phyloP scores from a whole-genome alignment of 2,797 vertebrate genomes.

The Myiothlypis coronata region DNA sequence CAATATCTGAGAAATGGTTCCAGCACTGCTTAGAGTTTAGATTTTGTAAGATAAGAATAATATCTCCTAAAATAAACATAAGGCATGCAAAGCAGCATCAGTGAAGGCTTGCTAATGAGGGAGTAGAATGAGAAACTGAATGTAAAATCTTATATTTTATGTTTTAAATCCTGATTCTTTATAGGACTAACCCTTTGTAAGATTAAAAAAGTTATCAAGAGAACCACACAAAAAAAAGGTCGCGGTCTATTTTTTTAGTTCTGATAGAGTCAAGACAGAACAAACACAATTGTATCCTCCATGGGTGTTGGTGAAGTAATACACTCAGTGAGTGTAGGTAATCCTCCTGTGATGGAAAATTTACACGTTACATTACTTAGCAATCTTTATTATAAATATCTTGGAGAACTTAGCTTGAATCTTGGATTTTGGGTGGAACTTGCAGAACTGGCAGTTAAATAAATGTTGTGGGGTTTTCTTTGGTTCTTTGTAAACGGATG shows the following conservation, averaged over 20 bases:
- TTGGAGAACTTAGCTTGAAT: not conserved
- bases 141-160: not conserved
- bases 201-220: not conserved
- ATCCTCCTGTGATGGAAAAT: not conserved
- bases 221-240: not conserved
- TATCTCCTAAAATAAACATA: conserved; percentile 24
- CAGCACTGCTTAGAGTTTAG: not conserved
- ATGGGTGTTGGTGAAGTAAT: not conserved
- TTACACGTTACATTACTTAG: not conserved
- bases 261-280: not conserved
- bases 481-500: not conserved
- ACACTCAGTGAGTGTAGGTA: not conserved
- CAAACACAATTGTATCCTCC: not conserved
- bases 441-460: not conserved
- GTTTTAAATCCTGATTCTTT: not conserved
- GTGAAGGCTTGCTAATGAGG: not conserved
- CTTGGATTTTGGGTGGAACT: not conserved
- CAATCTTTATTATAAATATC: not conserved
- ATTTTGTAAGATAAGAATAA: conserved; percentile 19
- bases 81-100: not conserved
- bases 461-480: not conserved
- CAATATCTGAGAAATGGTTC: not conserved
- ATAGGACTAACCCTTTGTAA: not conserved
- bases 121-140: not conserved
- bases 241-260: not conserved